These are phyloP conservation scores for Cheilosia vernalis DNA, from an alignment of 2,888 invertebrate species.

Conservation along the genomic window DNA sequence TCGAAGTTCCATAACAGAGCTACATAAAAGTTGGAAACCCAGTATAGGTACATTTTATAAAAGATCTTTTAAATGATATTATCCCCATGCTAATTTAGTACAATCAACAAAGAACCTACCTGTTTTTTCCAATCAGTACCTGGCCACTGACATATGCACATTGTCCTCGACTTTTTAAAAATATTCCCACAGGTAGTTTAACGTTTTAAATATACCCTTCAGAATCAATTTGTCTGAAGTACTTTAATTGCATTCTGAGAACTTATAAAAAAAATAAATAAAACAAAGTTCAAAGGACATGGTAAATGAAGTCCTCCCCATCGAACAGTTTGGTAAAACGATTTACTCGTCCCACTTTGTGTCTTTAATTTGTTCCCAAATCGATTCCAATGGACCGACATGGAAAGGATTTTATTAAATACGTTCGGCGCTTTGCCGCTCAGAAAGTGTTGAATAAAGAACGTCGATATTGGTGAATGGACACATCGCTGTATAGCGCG, in stretches of 20 bases:
- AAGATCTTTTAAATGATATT: no score
- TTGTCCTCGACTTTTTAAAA: no score
- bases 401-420: constrained; percentile 70
- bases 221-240: constrained; percentile 14
- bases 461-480: constrained; percentile 1
- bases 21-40: no score
- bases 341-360: constrained; percentile 29
- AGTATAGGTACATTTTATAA: no score
- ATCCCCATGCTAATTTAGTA: no score
- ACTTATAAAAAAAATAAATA: background rate
- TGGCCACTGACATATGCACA: no score
- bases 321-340: constrained; percentile 53
- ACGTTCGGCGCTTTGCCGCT: constrained; percentile 14
- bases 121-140: no score
- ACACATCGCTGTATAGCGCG: background rate
- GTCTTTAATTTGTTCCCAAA: constrained; percentile 41
- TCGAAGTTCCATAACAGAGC: no score
- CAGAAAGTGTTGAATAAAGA: background rate
- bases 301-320: constrained; percentile 63
- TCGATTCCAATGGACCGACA: constrained; percentile 62
- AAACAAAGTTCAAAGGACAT: constrained; percentile 40
- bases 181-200: background rate
- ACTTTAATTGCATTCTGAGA: constrained; percentile 21
- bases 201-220: background rate
- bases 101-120: no score